Evolutionary conservation across 23 tunicate genomes (phyloP).

Genomic region (Halocynthia aurantium): DNA sequence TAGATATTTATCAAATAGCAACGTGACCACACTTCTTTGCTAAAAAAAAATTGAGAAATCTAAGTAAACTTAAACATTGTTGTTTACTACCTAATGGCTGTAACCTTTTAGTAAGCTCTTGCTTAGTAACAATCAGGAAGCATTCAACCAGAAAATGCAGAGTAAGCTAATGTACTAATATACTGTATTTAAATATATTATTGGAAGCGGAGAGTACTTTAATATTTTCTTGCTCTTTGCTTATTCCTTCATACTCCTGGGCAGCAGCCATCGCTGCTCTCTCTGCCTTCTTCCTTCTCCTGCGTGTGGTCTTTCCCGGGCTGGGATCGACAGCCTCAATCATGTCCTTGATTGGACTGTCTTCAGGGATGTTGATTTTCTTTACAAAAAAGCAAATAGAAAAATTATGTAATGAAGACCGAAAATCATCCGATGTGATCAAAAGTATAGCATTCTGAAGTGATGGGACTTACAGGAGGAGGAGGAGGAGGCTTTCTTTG

Average conservation of each 20-base stretch:
- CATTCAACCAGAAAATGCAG: too few species aligned
- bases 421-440: not conserved
- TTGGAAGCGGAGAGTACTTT: conserved; percentile 19
- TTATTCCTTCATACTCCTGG: conserved; percentile 93
- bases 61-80: too few species aligned
- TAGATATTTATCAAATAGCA: too few species aligned
- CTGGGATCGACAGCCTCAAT: conserved; percentile 15
- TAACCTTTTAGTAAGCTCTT: too few species aligned
- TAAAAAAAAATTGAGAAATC: too few species aligned
- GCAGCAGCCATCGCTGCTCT: conserved; percentile 91
- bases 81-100: too few species aligned
- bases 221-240: conserved; percentile 85
- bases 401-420: not conserved
- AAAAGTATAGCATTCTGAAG: not conserved
- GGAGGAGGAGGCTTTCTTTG: conserved; percentile 25
- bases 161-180: too few species aligned
- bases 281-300: conserved; percentile 80
- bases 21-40: too few species aligned
- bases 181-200: too few species aligned
- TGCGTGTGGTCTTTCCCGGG: conserved; percentile 11
- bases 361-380: conserved; percentile 8
- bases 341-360: conserved; percentile 17
- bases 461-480: not conserved
- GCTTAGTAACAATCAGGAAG: too few species aligned
- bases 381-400: not conserved